Evolutionary conservation across 2,888 invertebrate species (phyloP), one percentile per base, ranked within the genome.

Genomic region (Epirrita christyi): DNA sequence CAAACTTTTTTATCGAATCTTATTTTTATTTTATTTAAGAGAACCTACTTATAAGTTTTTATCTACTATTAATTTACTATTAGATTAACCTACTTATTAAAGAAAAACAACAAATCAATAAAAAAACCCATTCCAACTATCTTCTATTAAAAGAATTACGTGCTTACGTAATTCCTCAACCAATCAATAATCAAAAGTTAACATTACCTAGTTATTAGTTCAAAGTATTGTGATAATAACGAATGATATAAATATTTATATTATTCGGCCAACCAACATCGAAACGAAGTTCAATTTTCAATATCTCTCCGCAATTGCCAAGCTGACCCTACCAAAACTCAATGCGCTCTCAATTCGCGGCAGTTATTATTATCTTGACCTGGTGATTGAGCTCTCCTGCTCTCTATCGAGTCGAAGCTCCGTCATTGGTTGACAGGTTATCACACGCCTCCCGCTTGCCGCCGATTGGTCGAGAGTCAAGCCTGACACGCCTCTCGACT

Each of bases 281-380:
- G 62, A 80, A 79, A 76, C 71, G 74, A 75, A 73, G 74, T 71
- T 64, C 73, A 73, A 75, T 80, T 83, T 85, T 83, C 82, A 83
- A 83, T 80, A 87, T 83, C 84, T 77, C 78, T 72, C 72, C 72
- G 79, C 81, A 80, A 83, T 88, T 90, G 84, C 83, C 85, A 78
- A 75, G 83, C 84, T 87, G 88, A 88, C 90, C 88, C 82, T 90
- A 88, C 91, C 84, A 79, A 86, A 80, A 83, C 88, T 88, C 88
- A 88, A 89, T 87, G 88, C 90, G 88, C 89, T 89, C 88, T 88
- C 90, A 89, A 91, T 91, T 89, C 91, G 81, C 85, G 81, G 85
- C 86, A 86, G 87, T 90, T 90, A 90, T 90, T 89, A 90, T 90
- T 89, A 90, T 89, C 90, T 88, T 88, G 88, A 90, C 88, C 91